Evolutionary conservation across 2,888 invertebrate species (phyloP), one percentile per base, ranked within the genome.

Genomic region (Andrena minutula): DNA sequence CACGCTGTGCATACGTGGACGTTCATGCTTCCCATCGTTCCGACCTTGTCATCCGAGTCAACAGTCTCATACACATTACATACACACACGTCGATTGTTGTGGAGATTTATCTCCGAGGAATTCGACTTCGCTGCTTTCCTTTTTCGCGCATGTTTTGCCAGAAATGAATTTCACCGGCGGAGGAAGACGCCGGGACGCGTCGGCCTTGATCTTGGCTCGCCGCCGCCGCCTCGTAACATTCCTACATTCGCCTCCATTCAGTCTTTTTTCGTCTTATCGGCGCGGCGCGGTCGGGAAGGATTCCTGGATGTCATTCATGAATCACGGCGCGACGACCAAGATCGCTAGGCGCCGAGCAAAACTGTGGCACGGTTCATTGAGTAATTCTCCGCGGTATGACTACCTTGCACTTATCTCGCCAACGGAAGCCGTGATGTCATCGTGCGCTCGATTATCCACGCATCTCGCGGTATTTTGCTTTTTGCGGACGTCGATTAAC

Each of bases 141-240:
- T 12, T 41, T 69, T 66, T 16, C 26, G n/a, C 6, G 3, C 6
- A 4, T 41, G 12, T 56, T 49, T 35, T 8, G 26, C 3, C 8
- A 10, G 23, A 53, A 20, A 60, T 35, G 23, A 53, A 20, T 65
- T 35, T 60, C 56, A 64, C n/a, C 61, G 8, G 0, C 12, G 23
- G 8, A 23, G 4, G 58, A 63, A 49, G 58, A 58, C 64, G 41
- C 53, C 26, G 20, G 35, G 49, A 72, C 71, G 20, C 28, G 73
- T 61, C 35, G 66, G 49, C 79, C 81, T 66, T 75, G 81, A 82
- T 74, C 81, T 74, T 66, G 74, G 61, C 66, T 80, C 64, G 23
- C 20, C 41, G n/a, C 60, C 61, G 30, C 49, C 51, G 3, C 58
- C 41, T 28, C 63, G 35, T 32, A 47, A 41, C 65, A 12, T 41